Evolutionary conservation across 2,113 vertebrate genomes (phyloP).

Genomic region (Upupa epops): DNA sequence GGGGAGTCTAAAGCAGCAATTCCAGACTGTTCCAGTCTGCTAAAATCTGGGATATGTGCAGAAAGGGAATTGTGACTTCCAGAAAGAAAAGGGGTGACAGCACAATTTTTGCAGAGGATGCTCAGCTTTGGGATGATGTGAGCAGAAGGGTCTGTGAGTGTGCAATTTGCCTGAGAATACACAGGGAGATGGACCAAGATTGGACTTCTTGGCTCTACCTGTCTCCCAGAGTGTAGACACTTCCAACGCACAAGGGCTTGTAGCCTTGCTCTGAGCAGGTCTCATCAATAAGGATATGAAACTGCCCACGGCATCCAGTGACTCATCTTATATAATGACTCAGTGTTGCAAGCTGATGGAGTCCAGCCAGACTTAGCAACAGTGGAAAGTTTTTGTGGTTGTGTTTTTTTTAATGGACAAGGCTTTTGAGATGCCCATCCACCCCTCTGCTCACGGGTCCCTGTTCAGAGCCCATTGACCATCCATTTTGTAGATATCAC

Average conservation of each 20-base stretch:
- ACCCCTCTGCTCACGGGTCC: not conserved
- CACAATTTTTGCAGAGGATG: not conserved
- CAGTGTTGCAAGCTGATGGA: constrained; percentile 16
- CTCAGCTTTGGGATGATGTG: not conserved
- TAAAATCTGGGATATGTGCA: not conserved
- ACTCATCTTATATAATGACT: constrained; percentile 1
- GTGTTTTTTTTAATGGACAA: not conserved
- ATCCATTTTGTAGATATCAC: not conserved
- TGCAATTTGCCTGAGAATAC: not conserved
- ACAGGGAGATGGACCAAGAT: not conserved
- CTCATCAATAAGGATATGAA: constrained; percentile 14
- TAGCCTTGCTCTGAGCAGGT: not conserved
- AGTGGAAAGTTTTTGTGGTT: not conserved
- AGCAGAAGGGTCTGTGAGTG: not conserved
- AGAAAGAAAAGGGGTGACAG: not conserved
- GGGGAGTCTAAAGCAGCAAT: not conserved
- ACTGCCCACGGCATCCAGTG: not conserved
- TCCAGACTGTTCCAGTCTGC: not conserved
- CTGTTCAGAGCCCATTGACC: not conserved
- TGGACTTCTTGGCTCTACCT: not conserved
- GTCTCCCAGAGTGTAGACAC: not conserved
- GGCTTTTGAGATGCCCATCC: not conserved
- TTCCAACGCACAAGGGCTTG: not conserved
- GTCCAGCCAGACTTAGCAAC: not conserved
- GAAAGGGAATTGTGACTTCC: not conserved